Evolutionary conservation across 2,797 vertebrate species (phyloP).

Genomic region (Syngnathus acus): DNA sequence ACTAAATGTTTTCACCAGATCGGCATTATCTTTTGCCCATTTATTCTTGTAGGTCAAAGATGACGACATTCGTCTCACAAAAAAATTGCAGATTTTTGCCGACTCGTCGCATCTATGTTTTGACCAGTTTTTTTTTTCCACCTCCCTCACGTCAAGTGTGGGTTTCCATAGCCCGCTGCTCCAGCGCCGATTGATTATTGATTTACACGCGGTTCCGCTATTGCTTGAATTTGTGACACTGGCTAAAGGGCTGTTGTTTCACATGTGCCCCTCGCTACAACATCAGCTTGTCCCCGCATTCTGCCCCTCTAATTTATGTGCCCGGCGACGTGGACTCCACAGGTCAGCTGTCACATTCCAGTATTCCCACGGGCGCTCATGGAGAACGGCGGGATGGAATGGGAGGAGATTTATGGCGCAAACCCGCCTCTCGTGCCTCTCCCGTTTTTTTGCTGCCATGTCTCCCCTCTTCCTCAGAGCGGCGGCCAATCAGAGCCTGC

Average conservation of each 20-base stretch:
- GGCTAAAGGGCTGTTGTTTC: constrained; percentile 25
- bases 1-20: no score
- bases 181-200: constrained; percentile 9
- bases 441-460: constrained; percentile 15
- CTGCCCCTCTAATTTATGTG: constrained; percentile 73
- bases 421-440: constrained; percentile 54
- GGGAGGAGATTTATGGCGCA: constrained; percentile 72
- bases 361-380: constrained; percentile 74
- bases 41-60: no score
- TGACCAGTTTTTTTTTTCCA: not conserved
- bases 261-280: constrained; percentile 30
- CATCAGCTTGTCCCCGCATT: constrained; percentile 54
- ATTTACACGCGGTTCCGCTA: constrained; percentile 27
- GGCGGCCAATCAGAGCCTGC: constrained; percentile 43
- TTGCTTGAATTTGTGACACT: constrained; percentile 19
- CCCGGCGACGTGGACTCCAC: constrained; percentile 69
- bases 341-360: constrained; percentile 80
- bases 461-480: constrained; percentile 28
- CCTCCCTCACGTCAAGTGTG: not conserved
- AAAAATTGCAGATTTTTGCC: no score
- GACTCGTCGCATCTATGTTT: not conserved
- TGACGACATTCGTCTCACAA: no score
- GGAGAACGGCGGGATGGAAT: constrained; percentile 68
- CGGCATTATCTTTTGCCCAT: no score
- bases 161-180: not conserved